A percentile compares a stretch with the other conserved stretches of the same genome.
Conservation (phyloP, 2,113 vertebrate genomes). For the Sakesphorus luctuosus region DNA sequence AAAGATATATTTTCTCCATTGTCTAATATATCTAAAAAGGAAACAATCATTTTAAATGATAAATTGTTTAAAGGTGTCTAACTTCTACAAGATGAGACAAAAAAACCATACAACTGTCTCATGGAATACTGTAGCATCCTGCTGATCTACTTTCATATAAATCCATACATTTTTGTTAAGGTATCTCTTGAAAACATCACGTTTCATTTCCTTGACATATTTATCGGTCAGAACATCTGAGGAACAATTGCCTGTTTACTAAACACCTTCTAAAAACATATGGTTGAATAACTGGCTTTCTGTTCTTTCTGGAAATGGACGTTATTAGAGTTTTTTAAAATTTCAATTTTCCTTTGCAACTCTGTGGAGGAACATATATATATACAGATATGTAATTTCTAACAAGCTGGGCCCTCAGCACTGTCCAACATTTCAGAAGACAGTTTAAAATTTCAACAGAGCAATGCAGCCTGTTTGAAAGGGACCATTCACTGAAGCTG, state of each 20-base stretch:
- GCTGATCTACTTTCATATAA: conserved; percentile 49
- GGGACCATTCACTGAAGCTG: not conserved
- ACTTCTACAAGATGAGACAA: not conserved
- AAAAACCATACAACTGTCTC: not conserved
- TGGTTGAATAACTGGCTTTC: not conserved
- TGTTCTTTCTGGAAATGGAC: not conserved
- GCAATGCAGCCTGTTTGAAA: not conserved
- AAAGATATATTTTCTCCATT: not conserved
- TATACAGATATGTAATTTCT: not conserved
- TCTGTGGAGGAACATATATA: not conserved
- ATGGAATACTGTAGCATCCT: conserved; percentile 17
- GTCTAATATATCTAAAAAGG: not conserved
- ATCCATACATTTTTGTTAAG: conserved; percentile 1
- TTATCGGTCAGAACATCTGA: conserved; percentile 9
- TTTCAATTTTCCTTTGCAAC: not conserved
- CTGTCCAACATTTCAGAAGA: not conserved
- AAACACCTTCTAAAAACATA: conserved; percentile 22
- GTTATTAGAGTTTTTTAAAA: not conserved
- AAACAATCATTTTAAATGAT: conserved; percentile 10
- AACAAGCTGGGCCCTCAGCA: not conserved
- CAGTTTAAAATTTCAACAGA: not conserved
- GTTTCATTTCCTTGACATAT: conserved; percentile 12
- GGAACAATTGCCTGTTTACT: not conserved
- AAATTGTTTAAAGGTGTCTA: conserved; percentile 29
- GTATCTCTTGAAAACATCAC: conserved; percentile 34